phyloP scores from a whole-genome alignment of 2,888 invertebrate genomes.

The Drepanosiphum platanoidis region DNA sequence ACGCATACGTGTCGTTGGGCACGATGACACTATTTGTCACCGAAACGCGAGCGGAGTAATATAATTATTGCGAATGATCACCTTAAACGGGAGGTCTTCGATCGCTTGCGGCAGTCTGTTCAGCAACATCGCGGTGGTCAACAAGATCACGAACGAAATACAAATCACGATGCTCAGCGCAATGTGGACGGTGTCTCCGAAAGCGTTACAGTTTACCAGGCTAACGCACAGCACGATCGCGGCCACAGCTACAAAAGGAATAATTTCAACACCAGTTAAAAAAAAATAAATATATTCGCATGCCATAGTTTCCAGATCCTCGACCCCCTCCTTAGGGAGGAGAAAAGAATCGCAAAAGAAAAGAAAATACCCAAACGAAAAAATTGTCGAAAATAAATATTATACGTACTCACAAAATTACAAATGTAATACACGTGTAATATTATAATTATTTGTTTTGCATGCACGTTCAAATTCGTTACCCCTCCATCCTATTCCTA shows the following conservation, averaged over 20 bases:
- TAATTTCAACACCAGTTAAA: not conserved
- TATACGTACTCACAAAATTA: too few species aligned
- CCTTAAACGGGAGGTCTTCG: constrained; percentile 77
- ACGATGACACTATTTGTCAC: not conserved
- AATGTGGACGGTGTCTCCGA: constrained; percentile 65
- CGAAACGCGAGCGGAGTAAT: not conserved
- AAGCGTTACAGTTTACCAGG: constrained; percentile 67
- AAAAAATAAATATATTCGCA: too few species aligned
- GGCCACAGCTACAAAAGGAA: constrained; percentile 70
- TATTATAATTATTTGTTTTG: too few species aligned
- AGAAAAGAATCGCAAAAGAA: too few species aligned
- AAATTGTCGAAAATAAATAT: not conserved
- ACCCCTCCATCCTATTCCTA: too few species aligned
- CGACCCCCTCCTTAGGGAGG: too few species aligned
- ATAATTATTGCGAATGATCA: too few species aligned
- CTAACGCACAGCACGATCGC: constrained; percentile 71
- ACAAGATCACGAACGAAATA: constrained; percentile 70
- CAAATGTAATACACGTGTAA: too few species aligned
- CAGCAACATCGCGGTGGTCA: constrained; percentile 73
- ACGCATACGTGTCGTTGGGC: not conserved
- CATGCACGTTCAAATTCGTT: too few species aligned
- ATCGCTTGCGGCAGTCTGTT: constrained; percentile 75
- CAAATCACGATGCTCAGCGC: constrained; percentile 68
- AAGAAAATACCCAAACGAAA: not conserved
- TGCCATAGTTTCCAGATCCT: too few species aligned